These are phyloP conservation scores for Charanyca ferruginea DNA, from an alignment of 2,888 invertebrate genomes.

Conservation along the genomic window DNA sequence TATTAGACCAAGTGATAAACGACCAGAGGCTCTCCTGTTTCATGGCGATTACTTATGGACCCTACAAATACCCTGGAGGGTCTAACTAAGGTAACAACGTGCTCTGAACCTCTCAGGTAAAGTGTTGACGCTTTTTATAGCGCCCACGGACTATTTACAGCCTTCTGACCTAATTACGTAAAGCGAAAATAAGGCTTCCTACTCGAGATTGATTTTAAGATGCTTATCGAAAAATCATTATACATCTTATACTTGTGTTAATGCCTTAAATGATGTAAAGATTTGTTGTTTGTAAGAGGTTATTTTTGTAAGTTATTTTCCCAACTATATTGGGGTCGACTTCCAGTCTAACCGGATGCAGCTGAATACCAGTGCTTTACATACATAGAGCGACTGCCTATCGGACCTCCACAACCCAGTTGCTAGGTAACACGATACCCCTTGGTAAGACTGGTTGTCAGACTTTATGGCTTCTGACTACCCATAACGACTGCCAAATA, in stretches of 20 bases:
- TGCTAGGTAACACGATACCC: too few relatives aligned
- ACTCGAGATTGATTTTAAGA: constrained; percentile 16
- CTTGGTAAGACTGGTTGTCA: too few relatives aligned
- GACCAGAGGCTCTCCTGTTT: constrained; percentile 71
- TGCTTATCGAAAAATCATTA: constrained; percentile 1
- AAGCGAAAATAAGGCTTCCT: constrained; percentile 20
- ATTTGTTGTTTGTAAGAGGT: too few relatives aligned
- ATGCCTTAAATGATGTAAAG: neutral
- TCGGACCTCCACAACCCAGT: too few relatives aligned
- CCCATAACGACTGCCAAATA: too few relatives aligned
- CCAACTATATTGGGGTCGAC: too few relatives aligned
- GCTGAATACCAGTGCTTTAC: too few relatives aligned
- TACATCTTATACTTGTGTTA: neutral
- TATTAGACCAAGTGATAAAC: constrained; percentile 80
- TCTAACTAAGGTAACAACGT: constrained; percentile 57
- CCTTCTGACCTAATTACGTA: constrained; percentile 51
- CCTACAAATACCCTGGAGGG: constrained; percentile 61
- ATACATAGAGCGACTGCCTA: too few relatives aligned
- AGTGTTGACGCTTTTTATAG: constrained; percentile 61
- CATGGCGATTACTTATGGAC: constrained; percentile 74
- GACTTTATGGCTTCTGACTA: too few relatives aligned
- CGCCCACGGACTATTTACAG: constrained; percentile 44
- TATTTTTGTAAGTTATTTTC: too few relatives aligned
- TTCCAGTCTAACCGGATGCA: too few relatives aligned
- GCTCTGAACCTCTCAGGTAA: constrained; percentile 50